Evolutionary conservation across 2,113 vertebrate genomes (phyloP).

Genomic region (Galeopterus variegatus): DNA sequence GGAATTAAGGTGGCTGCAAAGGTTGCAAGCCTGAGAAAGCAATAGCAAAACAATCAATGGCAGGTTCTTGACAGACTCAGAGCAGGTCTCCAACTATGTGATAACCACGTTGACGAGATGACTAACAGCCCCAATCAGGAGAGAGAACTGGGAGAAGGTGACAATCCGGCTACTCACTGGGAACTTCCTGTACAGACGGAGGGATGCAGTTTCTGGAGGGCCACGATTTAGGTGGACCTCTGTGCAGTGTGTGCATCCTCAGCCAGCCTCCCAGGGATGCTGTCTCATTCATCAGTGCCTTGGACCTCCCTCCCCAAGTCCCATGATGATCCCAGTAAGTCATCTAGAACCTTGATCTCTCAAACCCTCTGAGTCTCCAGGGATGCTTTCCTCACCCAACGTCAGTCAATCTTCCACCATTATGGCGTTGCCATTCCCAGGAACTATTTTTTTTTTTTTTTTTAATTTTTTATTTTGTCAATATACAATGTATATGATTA

Average conservation of each 20-base stretch:
- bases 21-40: neutral
- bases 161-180: too few species aligned
- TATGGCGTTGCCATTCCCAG: too few species aligned
- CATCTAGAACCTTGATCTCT: neutral
- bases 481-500: too few species aligned
- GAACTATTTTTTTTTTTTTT: neutral
- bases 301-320: neutral
- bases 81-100: neutral
- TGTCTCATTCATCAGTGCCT: too few species aligned
- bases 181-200: neutral
- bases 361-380: neutral
- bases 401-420: neutral
- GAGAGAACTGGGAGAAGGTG: too few species aligned
- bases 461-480: too few species aligned
- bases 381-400: neutral
- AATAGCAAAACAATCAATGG: neutral
- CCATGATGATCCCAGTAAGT: neutral
- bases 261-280: neutral
- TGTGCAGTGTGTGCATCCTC: neutral
- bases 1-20: neutral
- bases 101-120: too few species aligned
- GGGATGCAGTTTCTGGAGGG: neutral
- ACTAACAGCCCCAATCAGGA: neutral
- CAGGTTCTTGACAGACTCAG: neutral
- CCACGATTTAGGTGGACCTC: neutral